phyloP scores from a whole-genome alignment of 2,888 invertebrate genomes.

The Bruchidius siliquastri region DNA sequence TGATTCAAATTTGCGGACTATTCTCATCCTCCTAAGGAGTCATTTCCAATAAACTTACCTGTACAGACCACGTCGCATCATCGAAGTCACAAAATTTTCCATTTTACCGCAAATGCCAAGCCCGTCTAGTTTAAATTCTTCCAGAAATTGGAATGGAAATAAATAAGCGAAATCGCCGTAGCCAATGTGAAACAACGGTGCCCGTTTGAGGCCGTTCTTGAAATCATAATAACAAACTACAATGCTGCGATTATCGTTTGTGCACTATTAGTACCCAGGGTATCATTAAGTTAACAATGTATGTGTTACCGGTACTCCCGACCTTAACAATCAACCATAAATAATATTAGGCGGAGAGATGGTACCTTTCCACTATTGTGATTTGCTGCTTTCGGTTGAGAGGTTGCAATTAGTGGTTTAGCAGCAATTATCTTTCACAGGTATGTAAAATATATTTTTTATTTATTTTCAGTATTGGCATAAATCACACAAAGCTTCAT shows the following conservation, averaged over 20 bases:
- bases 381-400: not conserved
- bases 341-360: not conserved
- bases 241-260: not conserved
- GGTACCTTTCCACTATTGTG: not conserved
- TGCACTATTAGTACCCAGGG: not conserved
- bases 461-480: too few relatives aligned
- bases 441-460: not conserved
- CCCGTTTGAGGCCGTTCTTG: not conserved
- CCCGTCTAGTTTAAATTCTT: not conserved
- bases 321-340: not conserved
- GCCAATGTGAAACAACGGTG: not conserved
- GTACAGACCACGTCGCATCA: not conserved
- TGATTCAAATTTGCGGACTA: too few relatives aligned
- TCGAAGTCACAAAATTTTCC: not conserved
- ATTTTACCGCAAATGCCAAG: not conserved
- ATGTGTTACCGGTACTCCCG: not conserved
- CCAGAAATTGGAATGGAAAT: not conserved
- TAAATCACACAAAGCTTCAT: too few relatives aligned
- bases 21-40: too few relatives aligned
- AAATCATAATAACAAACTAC: not conserved
- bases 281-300: not conserved
- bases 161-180: not conserved
- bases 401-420: not conserved
- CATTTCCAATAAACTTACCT: too few relatives aligned
- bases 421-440: not conserved